These are phyloP conservation scores for Apaloderma vittatum DNA, from an alignment of 2,113 vertebrate species.

Conservation along the genomic window DNA sequence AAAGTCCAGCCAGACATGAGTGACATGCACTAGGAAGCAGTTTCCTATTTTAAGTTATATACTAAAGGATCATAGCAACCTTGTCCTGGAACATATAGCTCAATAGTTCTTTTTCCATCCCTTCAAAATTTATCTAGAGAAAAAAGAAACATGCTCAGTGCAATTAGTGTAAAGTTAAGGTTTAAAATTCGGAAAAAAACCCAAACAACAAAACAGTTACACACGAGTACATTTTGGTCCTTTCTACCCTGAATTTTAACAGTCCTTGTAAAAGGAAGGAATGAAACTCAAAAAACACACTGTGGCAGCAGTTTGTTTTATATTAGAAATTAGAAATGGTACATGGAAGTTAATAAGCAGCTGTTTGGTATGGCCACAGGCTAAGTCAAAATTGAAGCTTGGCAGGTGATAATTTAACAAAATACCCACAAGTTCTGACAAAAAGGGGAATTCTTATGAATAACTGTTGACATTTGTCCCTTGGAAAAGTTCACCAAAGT, in stretches of 20 bases:
- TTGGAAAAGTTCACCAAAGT: neutral
- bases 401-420: neutral
- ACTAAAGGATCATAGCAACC: constrained; percentile 80
- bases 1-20: neutral
- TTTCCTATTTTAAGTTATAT: constrained; percentile 39
- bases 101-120: constrained; percentile 86
- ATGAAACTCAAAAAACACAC: neutral
- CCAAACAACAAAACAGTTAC: neutral
- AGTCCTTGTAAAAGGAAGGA: neutral
- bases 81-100: constrained; percentile 90
- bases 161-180: neutral
- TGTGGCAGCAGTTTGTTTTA: neutral
- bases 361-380: neutral
- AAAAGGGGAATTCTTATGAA: neutral
- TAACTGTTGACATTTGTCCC: neutral
- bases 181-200: neutral
- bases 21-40: constrained; percentile 36
- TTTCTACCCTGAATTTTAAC: neutral
- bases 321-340: neutral
- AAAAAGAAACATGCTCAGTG: constrained; percentile 67
- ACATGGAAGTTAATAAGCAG: neutral
- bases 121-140: constrained; percentile 89
- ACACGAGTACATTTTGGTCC: neutral
- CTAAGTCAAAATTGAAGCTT: neutral
- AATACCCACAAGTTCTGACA: neutral